phyloP scores from a whole-genome alignment of 1,140 invertebrate genomes.

The Manduca sexta region DNA sequence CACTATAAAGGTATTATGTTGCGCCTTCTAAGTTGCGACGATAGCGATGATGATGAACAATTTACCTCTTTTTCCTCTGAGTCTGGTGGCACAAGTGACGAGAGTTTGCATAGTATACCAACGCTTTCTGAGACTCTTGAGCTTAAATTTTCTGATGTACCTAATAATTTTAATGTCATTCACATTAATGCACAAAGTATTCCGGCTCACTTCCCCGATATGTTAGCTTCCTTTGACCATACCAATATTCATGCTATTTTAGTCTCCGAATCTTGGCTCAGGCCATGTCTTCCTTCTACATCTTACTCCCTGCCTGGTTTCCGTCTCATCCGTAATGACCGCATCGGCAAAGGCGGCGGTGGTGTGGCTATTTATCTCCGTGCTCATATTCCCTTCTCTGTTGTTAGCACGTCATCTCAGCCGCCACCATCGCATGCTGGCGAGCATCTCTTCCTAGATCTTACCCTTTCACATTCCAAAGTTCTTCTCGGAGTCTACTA shows the following conservation, averaged over 20 bases:
- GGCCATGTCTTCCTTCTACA: conserved; percentile 2
- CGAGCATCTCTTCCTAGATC: not conserved
- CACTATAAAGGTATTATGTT: no score
- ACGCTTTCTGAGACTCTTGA: no score
- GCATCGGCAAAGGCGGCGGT: conserved; percentile 1
- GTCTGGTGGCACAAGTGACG: no score
- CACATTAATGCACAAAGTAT: no score
- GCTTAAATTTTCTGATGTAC: no score
- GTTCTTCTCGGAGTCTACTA: conserved; percentile 1
- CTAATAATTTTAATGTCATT: no score
- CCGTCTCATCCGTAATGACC: conserved; percentile 3
- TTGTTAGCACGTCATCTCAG: not conserved
- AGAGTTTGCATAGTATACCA: no score
- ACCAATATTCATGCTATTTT: conserved; percentile 2
- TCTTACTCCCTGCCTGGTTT: conserved; percentile 2
- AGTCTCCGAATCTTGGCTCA: conserved; percentile 4
- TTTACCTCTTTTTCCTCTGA: no score
- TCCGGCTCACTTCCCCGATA: conserved; percentile 2
- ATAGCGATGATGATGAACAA: no score
- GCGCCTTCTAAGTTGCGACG: no score
- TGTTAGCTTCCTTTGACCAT: not conserved
- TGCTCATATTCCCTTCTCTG: not conserved
- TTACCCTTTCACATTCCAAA: not conserved
- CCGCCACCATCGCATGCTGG: not conserved
- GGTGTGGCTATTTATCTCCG: conserved; percentile 6